Base-by-base conservation (phyloP, 1,140 invertebrate genomes). In the Drosophila gunungcola region DNA sequence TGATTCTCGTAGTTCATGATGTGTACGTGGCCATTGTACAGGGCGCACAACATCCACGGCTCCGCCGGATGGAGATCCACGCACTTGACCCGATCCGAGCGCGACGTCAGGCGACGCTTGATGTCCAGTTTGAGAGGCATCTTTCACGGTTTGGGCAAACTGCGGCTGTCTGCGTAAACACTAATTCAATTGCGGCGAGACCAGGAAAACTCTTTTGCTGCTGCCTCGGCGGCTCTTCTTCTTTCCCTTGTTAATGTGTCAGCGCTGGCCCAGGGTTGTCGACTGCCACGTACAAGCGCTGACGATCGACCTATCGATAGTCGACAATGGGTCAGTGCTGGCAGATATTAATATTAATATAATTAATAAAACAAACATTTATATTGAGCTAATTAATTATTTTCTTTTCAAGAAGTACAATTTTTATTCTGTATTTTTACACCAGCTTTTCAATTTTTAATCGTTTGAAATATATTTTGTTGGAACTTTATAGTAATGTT, bases 1-100 rank as follows among this genome's bases (percentile, higher is more conserved):
- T 99, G 98, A 51, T 96, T 97, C 92, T 99, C 98, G 94, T 98
- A 96, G 93, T 99, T 99, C 98, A 99, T 99, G 88, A 99, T 97
- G 93, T 99, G 98, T 67, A 99, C 98, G 93, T 99, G 98, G 73
- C 99, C 99, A 94, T 98, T 99, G 94, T 99, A 99, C 3, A 99
- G 94, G 27, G 98, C 98, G 72, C 97, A 98, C 32, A 99, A 94
- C 95, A 99, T 98, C 99, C 99, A 99, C 84, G 98, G 98, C 91
- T 99, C 99, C 13, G 96, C 95, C 9, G 98, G 98, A 93, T 99
- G 99, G 61, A 99, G 94, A 93, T 99, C 99, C 0, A 99, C 97
- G 91, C 97, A 98, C 94, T 99, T 99, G 6, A 99, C 98, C 74
- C 99, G 95, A 93, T 99, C 99, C 1, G 98, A 99, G 62, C 99